A percentile compares a stretch with the other conserved stretches of the same genome.
Evolutionary conservation across 2,113 vertebrate genomes (phyloP).

Genomic region (Rhinogobius similis): DNA sequence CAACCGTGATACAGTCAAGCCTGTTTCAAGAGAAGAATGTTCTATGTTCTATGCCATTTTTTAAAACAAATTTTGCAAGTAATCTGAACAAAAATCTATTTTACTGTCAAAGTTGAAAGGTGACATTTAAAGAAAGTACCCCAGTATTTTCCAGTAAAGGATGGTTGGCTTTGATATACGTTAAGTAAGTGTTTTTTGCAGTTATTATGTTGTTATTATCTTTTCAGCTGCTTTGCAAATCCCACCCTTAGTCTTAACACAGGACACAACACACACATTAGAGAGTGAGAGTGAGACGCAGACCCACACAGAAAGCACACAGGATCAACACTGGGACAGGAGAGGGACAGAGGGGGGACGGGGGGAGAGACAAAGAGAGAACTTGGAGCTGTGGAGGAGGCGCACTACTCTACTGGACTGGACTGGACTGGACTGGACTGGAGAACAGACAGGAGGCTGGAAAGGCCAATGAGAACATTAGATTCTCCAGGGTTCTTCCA

Average conservation of each 20-base stretch:
- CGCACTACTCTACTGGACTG: slow-evolving; percentile 75
- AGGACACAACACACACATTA: slow-evolving; percentile 13
- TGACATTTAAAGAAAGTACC: neutral
- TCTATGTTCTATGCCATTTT: too few species aligned
- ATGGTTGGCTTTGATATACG: too few species aligned
- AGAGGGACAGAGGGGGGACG: neutral
- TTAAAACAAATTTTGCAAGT: too few species aligned
- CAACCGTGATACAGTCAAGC: too few species aligned
- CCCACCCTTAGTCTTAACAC: slow-evolving; percentile 6
- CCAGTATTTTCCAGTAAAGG: too few species aligned
- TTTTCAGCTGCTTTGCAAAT: neutral
- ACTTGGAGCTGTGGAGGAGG: slow-evolving; percentile 49
- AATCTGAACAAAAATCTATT: neutral
- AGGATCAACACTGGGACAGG: slow-evolving; percentile 31
- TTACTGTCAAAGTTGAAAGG: neutral
- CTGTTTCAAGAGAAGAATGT: too few species aligned
- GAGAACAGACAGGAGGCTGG: slow-evolving; percentile 69
- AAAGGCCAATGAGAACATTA: slow-evolving; percentile 71
- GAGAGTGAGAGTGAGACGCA: slow-evolving; percentile 23
- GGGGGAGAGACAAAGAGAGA: slow-evolving; percentile 18
- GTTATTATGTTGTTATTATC: neutral
- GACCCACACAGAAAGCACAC: slow-evolving; percentile 61
- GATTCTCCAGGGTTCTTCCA: slow-evolving; percentile 66
- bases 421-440: slow-evolving; percentile 55
- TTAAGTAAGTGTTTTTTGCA: too few species aligned